Conservation (phyloP, 2,888 invertebrate genomes). For the Diarsia mendica region DNA sequence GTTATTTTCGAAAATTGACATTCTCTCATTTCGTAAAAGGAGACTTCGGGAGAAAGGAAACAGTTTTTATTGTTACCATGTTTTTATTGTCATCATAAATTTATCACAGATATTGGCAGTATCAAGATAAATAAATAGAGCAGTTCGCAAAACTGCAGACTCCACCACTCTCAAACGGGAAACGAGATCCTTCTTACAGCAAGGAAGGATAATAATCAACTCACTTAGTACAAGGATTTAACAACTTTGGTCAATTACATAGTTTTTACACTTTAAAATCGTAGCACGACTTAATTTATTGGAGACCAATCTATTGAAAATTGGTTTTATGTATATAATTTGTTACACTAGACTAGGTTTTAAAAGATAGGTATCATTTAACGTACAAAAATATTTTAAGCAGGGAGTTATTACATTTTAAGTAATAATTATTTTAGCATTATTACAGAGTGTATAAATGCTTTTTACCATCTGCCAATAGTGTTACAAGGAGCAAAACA, state of each 20-base stretch:
- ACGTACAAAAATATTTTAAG: conserved; percentile 62
- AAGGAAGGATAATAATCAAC: conserved; percentile 65
- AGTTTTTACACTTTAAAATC: conserved; percentile 62
- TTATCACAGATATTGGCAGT: conserved; percentile 82
- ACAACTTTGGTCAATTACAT: conserved; percentile 57
- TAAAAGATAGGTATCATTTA: conserved; percentile 52
- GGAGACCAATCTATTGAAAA: conserved; percentile 57
- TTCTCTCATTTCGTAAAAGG: conserved; percentile 69
- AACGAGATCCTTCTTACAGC: conserved; percentile 74
- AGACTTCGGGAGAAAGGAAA: conserved; percentile 87
- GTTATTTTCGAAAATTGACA: conserved; percentile 40
- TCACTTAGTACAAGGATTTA: conserved; percentile 65
- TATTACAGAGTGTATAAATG: conserved; percentile 59
- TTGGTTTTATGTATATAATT: conserved; percentile 54
- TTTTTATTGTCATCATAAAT: conserved; percentile 82
- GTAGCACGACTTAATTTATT: conserved; percentile 61
- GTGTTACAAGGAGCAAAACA: conserved; percentile 56
- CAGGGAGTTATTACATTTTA: conserved; percentile 57
- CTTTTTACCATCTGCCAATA: conserved; percentile 63
- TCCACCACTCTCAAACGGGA: conserved; percentile 69
- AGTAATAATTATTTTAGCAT: conserved; percentile 62
- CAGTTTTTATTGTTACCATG: conserved; percentile 84
- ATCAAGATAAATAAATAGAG: conserved; percentile 71
- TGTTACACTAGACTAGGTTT: conserved; percentile 62
- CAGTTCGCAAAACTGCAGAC: conserved; percentile 80